phyloP scores from a whole-genome alignment of 2,797 vertebrate genomes.

The Nothura maculosa region DNA sequence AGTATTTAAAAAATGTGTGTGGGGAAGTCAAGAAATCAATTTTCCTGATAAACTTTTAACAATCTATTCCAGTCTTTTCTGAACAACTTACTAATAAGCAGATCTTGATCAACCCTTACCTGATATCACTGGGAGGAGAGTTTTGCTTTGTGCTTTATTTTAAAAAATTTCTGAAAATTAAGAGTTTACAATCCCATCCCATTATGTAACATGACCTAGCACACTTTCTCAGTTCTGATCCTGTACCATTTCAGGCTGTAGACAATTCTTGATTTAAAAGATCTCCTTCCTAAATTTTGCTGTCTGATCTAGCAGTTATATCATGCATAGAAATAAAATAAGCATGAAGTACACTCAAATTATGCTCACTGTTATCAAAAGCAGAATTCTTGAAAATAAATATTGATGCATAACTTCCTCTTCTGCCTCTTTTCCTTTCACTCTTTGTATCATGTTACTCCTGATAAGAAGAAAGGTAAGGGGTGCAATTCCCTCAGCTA shows the following conservation, averaged over 20 bases:
- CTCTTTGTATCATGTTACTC: rapidly evolving
- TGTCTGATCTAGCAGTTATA: background rate
- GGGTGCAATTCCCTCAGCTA: background rate
- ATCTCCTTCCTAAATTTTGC: background rate
- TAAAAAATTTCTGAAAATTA: constrained; percentile 64
- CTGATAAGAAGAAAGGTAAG: background rate
- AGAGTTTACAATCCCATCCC: background rate
- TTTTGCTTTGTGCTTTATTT: constrained; percentile 8
- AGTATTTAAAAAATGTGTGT: constrained; percentile 44
- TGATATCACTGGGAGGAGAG: constrained; percentile 14
- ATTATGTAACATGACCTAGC: background rate
- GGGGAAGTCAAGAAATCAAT: constrained; percentile 58
- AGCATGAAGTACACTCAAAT: background rate
- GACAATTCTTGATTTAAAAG: background rate
- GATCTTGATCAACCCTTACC: constrained; percentile 38
- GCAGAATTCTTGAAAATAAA: background rate
- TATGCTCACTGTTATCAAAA: background rate
- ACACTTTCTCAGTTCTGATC: rapidly evolving
- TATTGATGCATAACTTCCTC: background rate
- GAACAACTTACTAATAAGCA: constrained; percentile 60
- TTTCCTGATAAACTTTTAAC: constrained; percentile 51
- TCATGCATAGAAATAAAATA: background rate
- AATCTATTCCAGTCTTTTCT: constrained; percentile 20
- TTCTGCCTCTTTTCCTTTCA: background rate
- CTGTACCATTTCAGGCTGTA: background rate